These are phyloP conservation scores for Petromus typicus DNA, from an alignment of 2,113 vertebrate species.

Conservation along the genomic window DNA sequence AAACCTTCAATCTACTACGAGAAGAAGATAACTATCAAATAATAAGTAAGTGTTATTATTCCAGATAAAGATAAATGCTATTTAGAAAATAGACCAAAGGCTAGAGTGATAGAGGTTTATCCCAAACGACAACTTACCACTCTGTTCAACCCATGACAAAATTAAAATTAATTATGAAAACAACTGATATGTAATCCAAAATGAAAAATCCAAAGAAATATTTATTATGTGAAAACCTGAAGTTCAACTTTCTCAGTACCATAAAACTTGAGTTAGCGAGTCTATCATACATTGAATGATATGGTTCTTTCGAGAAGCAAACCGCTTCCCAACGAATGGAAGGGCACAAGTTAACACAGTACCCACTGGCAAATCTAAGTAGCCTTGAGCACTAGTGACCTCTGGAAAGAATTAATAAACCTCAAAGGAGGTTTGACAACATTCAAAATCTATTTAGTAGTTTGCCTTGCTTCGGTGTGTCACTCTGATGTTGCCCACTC, in stretches of 20 bases:
- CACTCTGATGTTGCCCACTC: background rate
- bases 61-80: background rate
- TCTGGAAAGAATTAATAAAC: conserved; percentile 4
- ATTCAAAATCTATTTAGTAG: background rate
- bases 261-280: background rate
- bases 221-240: conserved; percentile 40
- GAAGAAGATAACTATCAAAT: background rate
- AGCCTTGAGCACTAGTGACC: background rate
- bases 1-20: background rate
- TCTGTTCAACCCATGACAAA: background rate
- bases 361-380: background rate
- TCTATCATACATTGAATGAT: background rate
- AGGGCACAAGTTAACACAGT: background rate
- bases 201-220: background rate
- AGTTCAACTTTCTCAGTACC: background rate
- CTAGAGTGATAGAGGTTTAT: background rate
- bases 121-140: background rate
- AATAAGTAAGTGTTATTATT: background rate
- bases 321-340: background rate
- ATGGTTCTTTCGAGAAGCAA: background rate
- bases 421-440: background rate
- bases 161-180: conserved; percentile 16
- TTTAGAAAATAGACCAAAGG: background rate
- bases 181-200: background rate
- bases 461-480: background rate